Percentiles rank a stretch among this genome's conserved stretches.
phyloP scores from a whole-genome alignment of 2,113 vertebrate species.

The Capreolus pygargus region DNA sequence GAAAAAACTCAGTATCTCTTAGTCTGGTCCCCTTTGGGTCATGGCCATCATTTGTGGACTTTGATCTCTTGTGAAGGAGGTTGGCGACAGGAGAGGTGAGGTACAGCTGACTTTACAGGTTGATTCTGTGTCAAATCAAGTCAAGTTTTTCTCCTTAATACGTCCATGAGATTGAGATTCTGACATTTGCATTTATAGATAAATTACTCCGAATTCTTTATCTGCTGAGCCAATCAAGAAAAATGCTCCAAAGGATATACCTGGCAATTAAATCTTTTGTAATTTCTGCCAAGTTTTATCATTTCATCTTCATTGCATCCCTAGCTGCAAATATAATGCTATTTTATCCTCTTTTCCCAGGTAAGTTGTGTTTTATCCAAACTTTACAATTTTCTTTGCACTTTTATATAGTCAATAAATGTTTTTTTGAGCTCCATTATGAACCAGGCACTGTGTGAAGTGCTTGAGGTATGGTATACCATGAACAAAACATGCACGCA shows the following conservation, averaged over 20 bases:
- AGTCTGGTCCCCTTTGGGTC: not conserved
- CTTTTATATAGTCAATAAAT: not conserved
- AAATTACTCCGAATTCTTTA: not conserved
- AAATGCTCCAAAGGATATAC: not conserved
- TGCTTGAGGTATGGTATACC: not conserved
- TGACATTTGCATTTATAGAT: constrained; percentile 4
- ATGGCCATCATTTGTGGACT: not conserved
- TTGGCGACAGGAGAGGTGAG: not conserved
- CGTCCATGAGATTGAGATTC: not conserved
- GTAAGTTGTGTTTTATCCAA: not conserved
- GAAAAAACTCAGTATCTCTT: not conserved
- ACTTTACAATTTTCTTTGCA: not conserved
- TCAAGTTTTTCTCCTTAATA: not conserved
- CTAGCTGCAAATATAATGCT: rapidly evolving
- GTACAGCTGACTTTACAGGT: not conserved
- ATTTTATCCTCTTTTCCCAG: not conserved
- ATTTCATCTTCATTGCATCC: not conserved
- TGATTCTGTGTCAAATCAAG: not conserved
- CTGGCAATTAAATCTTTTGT: rapidly evolving
- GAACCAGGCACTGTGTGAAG: not conserved
- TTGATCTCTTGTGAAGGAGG: rapidly evolving
- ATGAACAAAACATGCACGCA: not conserved
- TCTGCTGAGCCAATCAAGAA: not conserved
- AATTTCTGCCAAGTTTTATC: rapidly evolving
- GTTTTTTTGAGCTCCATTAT: not conserved